phyloP scores from a whole-genome alignment of 1,140 invertebrate species.

The Drosophila sproati region DNA sequence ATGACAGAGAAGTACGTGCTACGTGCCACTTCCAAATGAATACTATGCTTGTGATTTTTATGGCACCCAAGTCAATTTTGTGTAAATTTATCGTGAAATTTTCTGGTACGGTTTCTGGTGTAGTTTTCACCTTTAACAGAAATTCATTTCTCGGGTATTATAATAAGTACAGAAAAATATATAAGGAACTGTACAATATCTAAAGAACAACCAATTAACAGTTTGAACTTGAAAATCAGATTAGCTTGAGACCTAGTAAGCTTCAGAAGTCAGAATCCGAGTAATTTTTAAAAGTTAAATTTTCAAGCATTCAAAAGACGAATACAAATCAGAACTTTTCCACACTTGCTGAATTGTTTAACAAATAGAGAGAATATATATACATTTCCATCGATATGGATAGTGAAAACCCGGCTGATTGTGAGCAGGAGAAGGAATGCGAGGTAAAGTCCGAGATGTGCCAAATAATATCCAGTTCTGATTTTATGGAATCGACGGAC shows the following conservation, averaged over 20 bases:
- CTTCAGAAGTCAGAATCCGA: no score
- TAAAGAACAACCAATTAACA: no score
- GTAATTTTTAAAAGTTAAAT: no score
- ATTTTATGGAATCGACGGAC: neutral
- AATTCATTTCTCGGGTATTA: no score
- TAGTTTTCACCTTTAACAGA: constrained; percentile 2
- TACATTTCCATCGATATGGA: constrained; percentile 2
- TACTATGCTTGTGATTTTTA: neutral
- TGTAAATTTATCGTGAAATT: no score
- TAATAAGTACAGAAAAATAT: no score
- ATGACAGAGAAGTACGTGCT: constrained; percentile 24
- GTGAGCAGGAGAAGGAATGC: neutral
- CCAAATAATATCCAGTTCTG: neutral
- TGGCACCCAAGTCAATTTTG: no score
- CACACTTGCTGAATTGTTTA: neutral
- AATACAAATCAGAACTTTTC: neutral
- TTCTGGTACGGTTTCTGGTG: constrained; percentile 30
- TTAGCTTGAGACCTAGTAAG: no score
- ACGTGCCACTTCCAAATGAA: constrained; percentile 40
- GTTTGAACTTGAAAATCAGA: no score
- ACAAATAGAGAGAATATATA: neutral
- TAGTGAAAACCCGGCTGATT: neutral
- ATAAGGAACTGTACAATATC: no score
- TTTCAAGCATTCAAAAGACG: neutral
- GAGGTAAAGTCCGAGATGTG: neutral